Evolutionary conservation across 2,888 invertebrate genomes (phyloP).

Genomic region (Agrypnus murinus): DNA sequence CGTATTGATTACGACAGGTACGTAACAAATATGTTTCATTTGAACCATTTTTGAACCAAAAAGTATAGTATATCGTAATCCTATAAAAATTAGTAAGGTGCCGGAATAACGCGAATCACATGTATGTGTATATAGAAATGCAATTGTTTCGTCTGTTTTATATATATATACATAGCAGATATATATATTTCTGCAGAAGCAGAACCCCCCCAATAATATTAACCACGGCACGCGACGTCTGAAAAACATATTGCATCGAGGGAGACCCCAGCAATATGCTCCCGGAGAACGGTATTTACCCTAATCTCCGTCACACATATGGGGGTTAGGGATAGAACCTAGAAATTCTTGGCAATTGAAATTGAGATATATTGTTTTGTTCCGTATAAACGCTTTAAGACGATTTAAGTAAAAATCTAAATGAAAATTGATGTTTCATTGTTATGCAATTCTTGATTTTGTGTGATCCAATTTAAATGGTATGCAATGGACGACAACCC

Average conservation of each 20-base stretch:
- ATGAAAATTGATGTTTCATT: too few relatives aligned
- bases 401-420: constrained; percentile 12
- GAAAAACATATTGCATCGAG: constrained; percentile 60
- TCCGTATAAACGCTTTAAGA: constrained; percentile 34
- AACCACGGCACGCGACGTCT: constrained; percentile 67
- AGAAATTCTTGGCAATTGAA: constrained; percentile 50
- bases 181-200: constrained; percentile 20
- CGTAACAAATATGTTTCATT: constrained; percentile 61
- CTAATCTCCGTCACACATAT: constrained; percentile 58
- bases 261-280: constrained; percentile 58
- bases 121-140: too few relatives aligned
- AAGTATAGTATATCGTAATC: too few relatives aligned
- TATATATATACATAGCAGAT: not conserved
- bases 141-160: not conserved
- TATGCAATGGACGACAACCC: too few relatives aligned
- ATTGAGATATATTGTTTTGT: constrained; percentile 52
- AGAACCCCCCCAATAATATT: constrained; percentile 64
- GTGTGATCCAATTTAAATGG: too few relatives aligned
- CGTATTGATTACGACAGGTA: constrained; percentile 87
- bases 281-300: constrained; percentile 56
- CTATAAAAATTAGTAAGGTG: too few relatives aligned
- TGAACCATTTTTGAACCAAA: too few relatives aligned
- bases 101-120: too few relatives aligned
- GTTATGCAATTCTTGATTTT: too few relatives aligned
- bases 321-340: constrained; percentile 50